phyloP scores from a whole-genome alignment of 2,797 vertebrate genomes.

The Acanthis flammea region DNA sequence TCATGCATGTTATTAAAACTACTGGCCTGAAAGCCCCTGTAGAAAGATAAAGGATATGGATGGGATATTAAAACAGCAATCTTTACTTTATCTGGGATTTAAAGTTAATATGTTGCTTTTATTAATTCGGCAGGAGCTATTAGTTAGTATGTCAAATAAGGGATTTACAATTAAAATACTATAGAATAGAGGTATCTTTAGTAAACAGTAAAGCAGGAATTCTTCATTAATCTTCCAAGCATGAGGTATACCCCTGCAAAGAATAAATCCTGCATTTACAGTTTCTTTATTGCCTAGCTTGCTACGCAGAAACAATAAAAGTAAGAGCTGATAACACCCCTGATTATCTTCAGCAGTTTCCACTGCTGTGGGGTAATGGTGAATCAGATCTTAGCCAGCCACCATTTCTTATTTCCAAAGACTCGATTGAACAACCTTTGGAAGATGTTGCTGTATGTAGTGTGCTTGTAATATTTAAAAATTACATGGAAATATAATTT shows the following conservation, averaged over 20 bases:
- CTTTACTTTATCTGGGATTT: slow-evolving; percentile 79
- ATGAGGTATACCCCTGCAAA: slow-evolving; percentile 52
- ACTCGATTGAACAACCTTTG: background rate
- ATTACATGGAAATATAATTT: background rate
- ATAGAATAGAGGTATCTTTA: slow-evolving; percentile 70
- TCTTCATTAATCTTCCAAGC: slow-evolving; percentile 77
- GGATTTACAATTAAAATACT: slow-evolving; percentile 78
- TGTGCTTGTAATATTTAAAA: background rate
- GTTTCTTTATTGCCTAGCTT: slow-evolving; percentile 65
- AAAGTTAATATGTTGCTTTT: slow-evolving; percentile 82
- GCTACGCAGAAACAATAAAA: slow-evolving; percentile 54
- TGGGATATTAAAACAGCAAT: slow-evolving; percentile 81
- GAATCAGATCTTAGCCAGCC: slow-evolving; percentile 25
- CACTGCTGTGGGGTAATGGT: background rate
- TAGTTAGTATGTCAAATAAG: slow-evolving; percentile 83
- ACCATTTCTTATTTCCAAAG: background rate
- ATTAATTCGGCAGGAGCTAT: slow-evolving; percentile 79
- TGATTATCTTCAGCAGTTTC: slow-evolving; percentile 56
- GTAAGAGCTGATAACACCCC: slow-evolving; percentile 37
- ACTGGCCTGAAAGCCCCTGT: slow-evolving; percentile 83
- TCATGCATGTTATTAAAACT: slow-evolving; percentile 94
- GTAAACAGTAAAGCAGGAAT: slow-evolving; percentile 73
- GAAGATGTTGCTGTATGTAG: background rate
- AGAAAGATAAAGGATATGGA: slow-evolving; percentile 84
- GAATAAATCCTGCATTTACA: slow-evolving; percentile 56